These are phyloP conservation scores for Tigriopus japonicus DNA, from an alignment of 1,140 invertebrate species.

Conservation along the genomic window DNA sequence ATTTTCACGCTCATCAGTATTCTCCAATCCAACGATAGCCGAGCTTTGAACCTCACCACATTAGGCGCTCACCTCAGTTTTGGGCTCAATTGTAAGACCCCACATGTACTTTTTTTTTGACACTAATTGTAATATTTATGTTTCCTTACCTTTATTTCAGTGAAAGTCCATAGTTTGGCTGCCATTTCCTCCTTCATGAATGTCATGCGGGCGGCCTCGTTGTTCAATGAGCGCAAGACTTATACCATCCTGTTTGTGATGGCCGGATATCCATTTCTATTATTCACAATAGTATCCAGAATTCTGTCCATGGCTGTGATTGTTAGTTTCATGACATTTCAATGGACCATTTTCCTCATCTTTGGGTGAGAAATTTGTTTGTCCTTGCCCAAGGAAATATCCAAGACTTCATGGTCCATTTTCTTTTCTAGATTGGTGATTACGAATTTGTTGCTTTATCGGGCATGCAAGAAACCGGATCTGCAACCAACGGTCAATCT, in stretches of 20 bases:
- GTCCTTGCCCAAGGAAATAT: neutral
- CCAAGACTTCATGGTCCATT: neutral
- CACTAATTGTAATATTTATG: neutral
- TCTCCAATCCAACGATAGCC: neutral
- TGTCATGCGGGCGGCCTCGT: neutral
- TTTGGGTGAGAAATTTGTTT: neutral
- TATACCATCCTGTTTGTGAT: neutral
- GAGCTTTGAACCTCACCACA: no score
- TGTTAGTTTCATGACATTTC: neutral
- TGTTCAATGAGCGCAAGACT: conserved; percentile 8
- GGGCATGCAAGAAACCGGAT: no score
- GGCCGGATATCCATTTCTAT: neutral
- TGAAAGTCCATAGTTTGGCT: conserved; percentile 6
- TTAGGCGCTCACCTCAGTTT: no score
- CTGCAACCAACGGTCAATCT: no score
- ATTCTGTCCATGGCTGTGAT: neutral
- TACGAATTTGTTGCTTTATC: no score
- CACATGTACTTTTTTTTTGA: neutral
- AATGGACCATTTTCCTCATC: conserved; percentile 1
- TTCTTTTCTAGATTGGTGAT: neutral
- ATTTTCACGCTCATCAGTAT: neutral
- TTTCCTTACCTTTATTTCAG: neutral
- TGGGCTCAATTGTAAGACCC: neutral
- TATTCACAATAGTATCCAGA: neutral
- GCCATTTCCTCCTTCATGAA: neutral